A percentile compares a stretch with the other conserved stretches of the same genome.
These are phyloP conservation scores for Agrotis clavis DNA, from an alignment of 2,888 invertebrate genomes.

Conservation along the genomic window DNA sequence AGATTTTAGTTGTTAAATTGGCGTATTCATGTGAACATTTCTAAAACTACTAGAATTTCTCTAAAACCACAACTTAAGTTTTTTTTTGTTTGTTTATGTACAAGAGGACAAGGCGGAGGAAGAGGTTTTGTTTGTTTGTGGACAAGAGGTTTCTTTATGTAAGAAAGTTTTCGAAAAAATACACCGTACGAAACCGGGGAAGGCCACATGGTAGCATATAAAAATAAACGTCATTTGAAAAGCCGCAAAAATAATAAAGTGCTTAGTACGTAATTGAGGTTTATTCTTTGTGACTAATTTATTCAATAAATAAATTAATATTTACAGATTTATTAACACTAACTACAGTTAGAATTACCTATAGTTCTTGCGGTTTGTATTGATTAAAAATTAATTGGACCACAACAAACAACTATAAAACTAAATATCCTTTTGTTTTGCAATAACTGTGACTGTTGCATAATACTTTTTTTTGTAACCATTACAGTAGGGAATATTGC, in stretches of 20 bases:
- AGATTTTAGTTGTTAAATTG: not conserved
- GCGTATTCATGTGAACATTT: not conserved
- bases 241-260: not conserved
- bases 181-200: no score
- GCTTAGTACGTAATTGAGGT: not conserved
- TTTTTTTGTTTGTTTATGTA: no score
- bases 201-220: no score
- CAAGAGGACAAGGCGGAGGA: no score
- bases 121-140: no score
- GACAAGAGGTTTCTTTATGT: not conserved
- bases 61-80: no score
- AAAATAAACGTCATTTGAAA: not conserved
- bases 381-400: constrained; percentile 3
- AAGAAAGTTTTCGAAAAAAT: no score
- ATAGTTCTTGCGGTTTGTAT: constrained; percentile 24
- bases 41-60: not conserved
- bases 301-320: constrained; percentile 2
- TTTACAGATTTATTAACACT: not conserved
- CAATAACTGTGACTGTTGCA: not conserved
- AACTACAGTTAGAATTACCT: constrained; percentile 10
- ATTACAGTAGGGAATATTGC: not conserved
- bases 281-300: constrained; percentile 9
- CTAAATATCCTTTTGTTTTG: not conserved
- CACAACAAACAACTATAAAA: constrained; percentile 16
- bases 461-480: not conserved